A percentile compares a stretch with the other conserved stretches of the same genome.
phyloP scores from a whole-genome alignment of 2,888 invertebrate species.

The Macropis europaea region DNA sequence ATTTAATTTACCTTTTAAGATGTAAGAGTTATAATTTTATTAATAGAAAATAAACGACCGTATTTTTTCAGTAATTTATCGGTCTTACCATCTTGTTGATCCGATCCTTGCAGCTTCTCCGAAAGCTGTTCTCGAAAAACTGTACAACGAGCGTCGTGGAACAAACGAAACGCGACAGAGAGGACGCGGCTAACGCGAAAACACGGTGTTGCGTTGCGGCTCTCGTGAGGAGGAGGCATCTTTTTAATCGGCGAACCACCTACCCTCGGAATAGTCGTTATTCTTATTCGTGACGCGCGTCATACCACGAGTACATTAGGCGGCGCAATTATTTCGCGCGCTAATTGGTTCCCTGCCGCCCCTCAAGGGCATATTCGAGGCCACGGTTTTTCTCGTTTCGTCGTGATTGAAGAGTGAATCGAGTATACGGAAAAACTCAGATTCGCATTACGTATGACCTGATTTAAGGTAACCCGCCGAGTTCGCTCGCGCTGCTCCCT shows the following conservation, averaged over 20 bases:
- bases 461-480: neutral
- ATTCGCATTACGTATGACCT: neutral
- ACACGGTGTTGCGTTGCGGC: too few relatives aligned
- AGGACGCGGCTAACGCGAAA: too few relatives aligned
- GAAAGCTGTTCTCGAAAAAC: too few relatives aligned
- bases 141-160: too few relatives aligned
- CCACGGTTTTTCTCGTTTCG: slow-evolving; percentile 4
- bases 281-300: slow-evolving; percentile 9
- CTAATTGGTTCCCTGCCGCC: slow-evolving; percentile 19
- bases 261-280: neutral
- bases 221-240: neutral
- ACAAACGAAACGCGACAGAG: neutral
- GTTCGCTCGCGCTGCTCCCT: neutral
- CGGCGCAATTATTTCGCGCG: slow-evolving; percentile 22
- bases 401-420: slow-evolving; percentile 16
- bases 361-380: slow-evolving; percentile 8
- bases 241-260: slow-evolving; percentile 17
- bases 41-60: slow-evolving; percentile 61
- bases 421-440: neutral
- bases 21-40: slow-evolving; percentile 60
- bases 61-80: slow-evolving; percentile 59
- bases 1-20: slow-evolving; percentile 44
- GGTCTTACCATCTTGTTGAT: too few relatives aligned
- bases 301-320: neutral
- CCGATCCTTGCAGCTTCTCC: too few relatives aligned